Percentiles rank a stretch among this genome's conserved stretches.
These are phyloP conservation scores for Lasioglossum leucozonium DNA, from an alignment of 2,888 invertebrate genomes.

Conservation along the genomic window DNA sequence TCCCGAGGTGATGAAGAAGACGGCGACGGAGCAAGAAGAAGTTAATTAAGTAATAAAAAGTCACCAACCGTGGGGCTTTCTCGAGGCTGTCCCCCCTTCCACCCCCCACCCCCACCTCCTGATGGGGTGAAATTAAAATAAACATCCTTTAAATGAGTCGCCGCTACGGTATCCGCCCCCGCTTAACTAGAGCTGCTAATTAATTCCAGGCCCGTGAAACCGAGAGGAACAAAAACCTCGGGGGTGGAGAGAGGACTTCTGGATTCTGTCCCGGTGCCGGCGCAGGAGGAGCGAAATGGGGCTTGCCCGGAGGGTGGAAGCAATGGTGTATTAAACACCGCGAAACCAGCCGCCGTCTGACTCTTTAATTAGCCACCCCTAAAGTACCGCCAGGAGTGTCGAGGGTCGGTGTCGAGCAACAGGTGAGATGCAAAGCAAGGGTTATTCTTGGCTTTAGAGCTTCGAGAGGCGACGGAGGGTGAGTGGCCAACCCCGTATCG, in stretches of 20 bases:
- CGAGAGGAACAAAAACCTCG: constrained; percentile 75
- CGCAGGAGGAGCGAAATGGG: constrained; percentile 60
- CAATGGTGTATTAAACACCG: constrained; percentile 81
- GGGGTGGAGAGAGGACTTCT: constrained; percentile 44
- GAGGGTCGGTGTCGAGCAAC: constrained; percentile 81
- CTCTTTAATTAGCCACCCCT: constrained; percentile 82
- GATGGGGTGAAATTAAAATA: constrained; percentile 81
- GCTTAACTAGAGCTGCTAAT: constrained; percentile 80
- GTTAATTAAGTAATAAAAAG: constrained; percentile 83
- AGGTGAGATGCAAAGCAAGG: constrained; percentile 84
- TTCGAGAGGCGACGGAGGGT: constrained; percentile 62
- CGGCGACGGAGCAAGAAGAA: constrained; percentile 67
- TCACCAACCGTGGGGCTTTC: constrained; percentile 68
- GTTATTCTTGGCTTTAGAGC: constrained; percentile 80
- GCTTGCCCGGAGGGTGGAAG: constrained; percentile 65
- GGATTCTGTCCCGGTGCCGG: constrained; percentile 61
- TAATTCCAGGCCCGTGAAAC: constrained; percentile 82
- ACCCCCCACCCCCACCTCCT: constrained; percentile 32
- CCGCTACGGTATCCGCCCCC: constrained; percentile 63
- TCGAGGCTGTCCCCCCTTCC: constrained; percentile 37
- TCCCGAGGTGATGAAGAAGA: constrained; percentile 54
- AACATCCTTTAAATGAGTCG: constrained; percentile 83
- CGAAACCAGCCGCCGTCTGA: constrained; percentile 81
- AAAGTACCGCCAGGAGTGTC: constrained; percentile 77
- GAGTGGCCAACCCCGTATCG: constrained; percentile 40